Evolutionary conservation across 2,888 invertebrate genomes (phyloP).

Genomic region (Diarsia brunnea): DNA sequence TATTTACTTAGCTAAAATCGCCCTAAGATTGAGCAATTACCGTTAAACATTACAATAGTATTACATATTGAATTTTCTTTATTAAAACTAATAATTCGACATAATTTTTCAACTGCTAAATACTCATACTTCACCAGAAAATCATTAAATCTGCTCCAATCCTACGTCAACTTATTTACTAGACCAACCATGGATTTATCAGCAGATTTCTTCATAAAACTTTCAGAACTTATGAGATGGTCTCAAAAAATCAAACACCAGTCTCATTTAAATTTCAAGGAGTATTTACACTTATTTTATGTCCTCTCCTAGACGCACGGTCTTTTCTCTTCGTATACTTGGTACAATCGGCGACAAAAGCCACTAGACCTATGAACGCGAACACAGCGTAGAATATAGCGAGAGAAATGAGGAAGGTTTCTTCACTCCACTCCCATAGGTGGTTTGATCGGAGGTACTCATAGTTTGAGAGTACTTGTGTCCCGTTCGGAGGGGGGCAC

Average conservation of each 20-base stretch:
- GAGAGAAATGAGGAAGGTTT: conserved; percentile 91
- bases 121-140: background rate
- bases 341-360: conserved; percentile 91
- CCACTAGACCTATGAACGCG: conserved; percentile 91
- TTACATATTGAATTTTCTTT: conserved; percentile 11
- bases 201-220: background rate
- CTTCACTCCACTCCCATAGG: conserved; percentile 88
- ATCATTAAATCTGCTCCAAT: conserved; percentile 2
- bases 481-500: conserved; percentile 95
- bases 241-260: conserved; percentile 23
- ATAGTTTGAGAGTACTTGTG: conserved; percentile 91
- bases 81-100: conserved; percentile 23
- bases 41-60: conserved; percentile 6
- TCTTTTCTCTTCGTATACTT: conserved; percentile 89
- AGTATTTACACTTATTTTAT: conserved; percentile 91
- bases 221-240: background rate
- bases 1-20: conserved; percentile 32
- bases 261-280: conserved; percentile 81
- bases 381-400: conserved; percentile 91
- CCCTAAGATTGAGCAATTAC: conserved; percentile 39
- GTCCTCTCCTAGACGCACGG: conserved; percentile 86
- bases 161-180: background rate
- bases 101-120: conserved; percentile 9
- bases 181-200: background rate
- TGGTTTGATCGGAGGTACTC: conserved; percentile 82